phyloP scores from a whole-genome alignment of 1,140 invertebrate genomes.

The Drosophila rhopaloa region DNA sequence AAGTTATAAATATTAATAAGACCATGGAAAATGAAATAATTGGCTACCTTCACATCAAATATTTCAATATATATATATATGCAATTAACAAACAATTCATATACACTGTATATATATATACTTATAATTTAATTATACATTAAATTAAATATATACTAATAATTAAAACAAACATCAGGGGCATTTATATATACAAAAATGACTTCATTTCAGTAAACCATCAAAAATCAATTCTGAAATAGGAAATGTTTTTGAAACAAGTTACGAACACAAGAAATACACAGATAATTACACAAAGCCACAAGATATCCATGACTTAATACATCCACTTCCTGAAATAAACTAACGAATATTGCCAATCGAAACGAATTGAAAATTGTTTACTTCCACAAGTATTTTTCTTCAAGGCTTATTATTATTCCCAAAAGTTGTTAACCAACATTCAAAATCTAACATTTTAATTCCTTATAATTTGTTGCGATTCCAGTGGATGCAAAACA shows the following conservation, averaged over 20 bases:
- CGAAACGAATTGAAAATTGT: constrained; percentile 9
- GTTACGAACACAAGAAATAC: constrained; percentile 10
- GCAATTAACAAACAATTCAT: too few species aligned
- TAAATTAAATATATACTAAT: too few species aligned
- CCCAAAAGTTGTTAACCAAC: background rate
- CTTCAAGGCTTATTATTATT: background rate
- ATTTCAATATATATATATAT: too few species aligned
- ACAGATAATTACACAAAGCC: background rate
- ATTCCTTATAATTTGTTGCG: background rate
- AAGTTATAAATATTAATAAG: too few species aligned
- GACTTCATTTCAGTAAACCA: background rate
- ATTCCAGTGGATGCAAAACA: background rate
- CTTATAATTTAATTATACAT: too few species aligned
- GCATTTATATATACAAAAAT: background rate
- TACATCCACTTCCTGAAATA: background rate
- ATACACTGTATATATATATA: too few species aligned
- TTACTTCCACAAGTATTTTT: background rate
- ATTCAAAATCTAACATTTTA: background rate
- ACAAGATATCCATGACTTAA: background rate
- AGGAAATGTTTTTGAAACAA: constrained; percentile 1
- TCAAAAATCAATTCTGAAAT: constrained; percentile 3
- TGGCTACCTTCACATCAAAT: too few species aligned
- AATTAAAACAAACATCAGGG: too few species aligned
- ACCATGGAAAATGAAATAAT: too few species aligned
- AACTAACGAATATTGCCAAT: background rate